Percentiles rank a stretch among this genome's conserved stretches.
phyloP scores from a whole-genome alignment of 2,888 invertebrate species.

The Dexiosoma caninum region DNA sequence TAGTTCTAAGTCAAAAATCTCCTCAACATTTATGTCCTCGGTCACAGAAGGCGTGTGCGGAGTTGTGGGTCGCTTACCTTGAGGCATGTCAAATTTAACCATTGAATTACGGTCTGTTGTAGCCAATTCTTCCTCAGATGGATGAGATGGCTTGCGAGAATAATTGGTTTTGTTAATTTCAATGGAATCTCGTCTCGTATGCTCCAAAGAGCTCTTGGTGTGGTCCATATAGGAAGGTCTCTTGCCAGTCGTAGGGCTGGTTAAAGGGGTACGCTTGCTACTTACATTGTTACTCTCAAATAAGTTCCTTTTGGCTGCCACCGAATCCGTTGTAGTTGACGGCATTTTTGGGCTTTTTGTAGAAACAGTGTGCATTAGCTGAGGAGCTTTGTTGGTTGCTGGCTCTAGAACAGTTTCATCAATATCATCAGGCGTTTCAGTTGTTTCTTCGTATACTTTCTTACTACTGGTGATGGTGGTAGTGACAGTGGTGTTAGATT shows the following conservation, averaged over 20 bases:
- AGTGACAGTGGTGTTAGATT: conserved; percentile 47
- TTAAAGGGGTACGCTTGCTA: conserved; percentile 33
- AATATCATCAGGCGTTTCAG: conserved; percentile 60
- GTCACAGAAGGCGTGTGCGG: conserved; percentile 79
- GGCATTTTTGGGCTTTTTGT: conserved; percentile 51
- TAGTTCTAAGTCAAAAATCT: conserved; percentile 84
- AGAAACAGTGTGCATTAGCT: conserved; percentile 41
- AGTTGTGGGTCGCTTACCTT: conserved; percentile 72
- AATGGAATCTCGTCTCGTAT: conserved; percentile 75
- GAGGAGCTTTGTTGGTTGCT: conserved; percentile 55
- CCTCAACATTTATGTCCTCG: conserved; percentile 82
- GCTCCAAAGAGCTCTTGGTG: conserved; percentile 76
- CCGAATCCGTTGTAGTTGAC: conserved; percentile 68
- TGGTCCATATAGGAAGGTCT: conserved; percentile 78
- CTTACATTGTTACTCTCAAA: conserved; percentile 70
- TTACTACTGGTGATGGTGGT: conserved; percentile 12
- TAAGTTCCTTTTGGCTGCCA: conserved; percentile 74
- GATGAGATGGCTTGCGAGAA: conserved; percentile 70
- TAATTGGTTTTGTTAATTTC: conserved; percentile 74
- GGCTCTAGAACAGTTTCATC: conserved; percentile 72
- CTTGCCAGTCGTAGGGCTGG: conserved; percentile 62
- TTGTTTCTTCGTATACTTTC: conserved; percentile 9
- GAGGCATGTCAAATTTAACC: conserved; percentile 84
- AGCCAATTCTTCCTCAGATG: conserved; percentile 71
- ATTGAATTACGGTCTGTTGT: conserved; percentile 78